Evolutionary conservation across 2,113 vertebrate genomes (phyloP).

Genomic region (Brachyistius frenatus): DNA sequence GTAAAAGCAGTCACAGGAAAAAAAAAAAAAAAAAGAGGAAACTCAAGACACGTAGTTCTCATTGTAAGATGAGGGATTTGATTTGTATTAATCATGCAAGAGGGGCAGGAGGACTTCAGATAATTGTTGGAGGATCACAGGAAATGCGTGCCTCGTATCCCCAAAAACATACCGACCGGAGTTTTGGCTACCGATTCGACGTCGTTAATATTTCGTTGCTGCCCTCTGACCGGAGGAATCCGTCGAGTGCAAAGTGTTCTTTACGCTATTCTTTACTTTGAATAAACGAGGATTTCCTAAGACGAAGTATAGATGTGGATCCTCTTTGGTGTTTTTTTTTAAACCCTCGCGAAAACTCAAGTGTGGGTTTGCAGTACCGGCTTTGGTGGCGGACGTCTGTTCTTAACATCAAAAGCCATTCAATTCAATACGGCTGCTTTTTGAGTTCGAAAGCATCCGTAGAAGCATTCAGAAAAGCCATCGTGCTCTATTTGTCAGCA

Average conservation of each 20-base stretch:
- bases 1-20: constrained; percentile 30
- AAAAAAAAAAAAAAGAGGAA: constrained; percentile 9
- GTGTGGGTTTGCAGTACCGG: neutral
- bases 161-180: neutral
- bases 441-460: neutral
- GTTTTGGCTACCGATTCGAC: neutral
- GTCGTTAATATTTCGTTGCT: neutral
- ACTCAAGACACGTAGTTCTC: constrained; percentile 46
- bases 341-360: neutral
- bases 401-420: neutral
- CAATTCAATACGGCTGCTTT: neutral
- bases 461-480: neutral
- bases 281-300: neutral
- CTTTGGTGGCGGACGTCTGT: neutral
- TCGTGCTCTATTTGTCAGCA: neutral
- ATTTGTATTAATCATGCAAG: constrained; percentile 49
- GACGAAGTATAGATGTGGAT: neutral
- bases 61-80: constrained; percentile 62
- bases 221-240: neutral
- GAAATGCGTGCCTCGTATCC: neutral
- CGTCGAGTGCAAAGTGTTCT: neutral
- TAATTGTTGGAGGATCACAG: constrained; percentile 9
- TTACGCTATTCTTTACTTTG: neutral
- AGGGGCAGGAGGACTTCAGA: constrained; percentile 22
- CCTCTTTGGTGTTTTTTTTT: too few relatives aligned